A percentile compares a stretch with the other conserved stretches of the same genome.
phyloP scores from a whole-genome alignment of 2,888 invertebrate species.

The Chaitophorus viminalis region DNA sequence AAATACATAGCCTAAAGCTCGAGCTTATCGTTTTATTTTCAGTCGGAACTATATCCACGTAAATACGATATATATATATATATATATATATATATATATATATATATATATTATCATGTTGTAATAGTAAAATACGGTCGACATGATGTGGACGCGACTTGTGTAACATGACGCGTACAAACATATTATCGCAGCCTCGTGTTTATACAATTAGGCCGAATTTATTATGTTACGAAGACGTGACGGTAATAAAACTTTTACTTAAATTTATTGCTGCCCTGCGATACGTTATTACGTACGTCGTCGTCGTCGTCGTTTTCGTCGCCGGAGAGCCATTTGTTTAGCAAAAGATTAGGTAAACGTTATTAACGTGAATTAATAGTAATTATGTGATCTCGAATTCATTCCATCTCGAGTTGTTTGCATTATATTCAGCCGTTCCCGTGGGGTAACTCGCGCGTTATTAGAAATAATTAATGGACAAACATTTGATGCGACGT shows the following conservation, averaged over 20 bases:
- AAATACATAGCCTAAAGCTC: too few relatives aligned
- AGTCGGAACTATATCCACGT: too few relatives aligned
- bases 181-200: too few relatives aligned
- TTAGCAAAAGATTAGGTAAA: background rate
- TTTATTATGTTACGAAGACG: background rate
- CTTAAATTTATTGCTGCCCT: background rate
- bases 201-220: background rate
- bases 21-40: too few relatives aligned
- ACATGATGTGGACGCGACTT: too few relatives aligned
- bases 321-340: background rate
- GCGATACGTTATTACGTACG: background rate
- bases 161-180: too few relatives aligned
- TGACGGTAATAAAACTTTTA: background rate
- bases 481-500: conserved; percentile 22
- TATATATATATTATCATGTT: too few relatives aligned
- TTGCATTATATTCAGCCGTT: background rate
- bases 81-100: too few relatives aligned
- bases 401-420: background rate
- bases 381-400: conserved; percentile 16
- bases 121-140: too few relatives aligned
- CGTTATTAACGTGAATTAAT: conserved; percentile 37
- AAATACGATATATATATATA: too few relatives aligned
- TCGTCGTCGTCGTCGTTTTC: too few relatives aligned
- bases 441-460: background rate
- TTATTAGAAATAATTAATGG: conserved; percentile 10